phyloP scores from a whole-genome alignment of 2,888 invertebrate genomes.

The Teleiodes luculella region DNA sequence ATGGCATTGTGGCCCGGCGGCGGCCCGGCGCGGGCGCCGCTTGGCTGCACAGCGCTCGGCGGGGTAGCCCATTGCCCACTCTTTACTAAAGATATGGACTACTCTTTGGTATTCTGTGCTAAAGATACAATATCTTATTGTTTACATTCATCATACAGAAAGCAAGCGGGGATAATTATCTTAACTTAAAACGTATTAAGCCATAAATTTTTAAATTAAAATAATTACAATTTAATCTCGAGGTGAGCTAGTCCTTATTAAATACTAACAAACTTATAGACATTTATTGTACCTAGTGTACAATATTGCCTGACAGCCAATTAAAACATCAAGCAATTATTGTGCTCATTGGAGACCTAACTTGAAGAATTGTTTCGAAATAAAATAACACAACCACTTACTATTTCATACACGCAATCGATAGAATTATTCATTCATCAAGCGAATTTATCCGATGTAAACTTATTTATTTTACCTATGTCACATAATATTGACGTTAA shows the following conservation, averaged over 20 bases:
- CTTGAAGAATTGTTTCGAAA: slow-evolving; percentile 34
- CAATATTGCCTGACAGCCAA: slow-evolving; percentile 18
- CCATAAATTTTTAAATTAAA: slow-evolving; percentile 33
- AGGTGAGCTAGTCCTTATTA: slow-evolving; percentile 45
- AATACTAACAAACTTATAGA: slow-evolving; percentile 29
- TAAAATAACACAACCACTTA: slow-evolving; percentile 12
- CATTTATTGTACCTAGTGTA: not conserved
- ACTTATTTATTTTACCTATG: slow-evolving; percentile 33
- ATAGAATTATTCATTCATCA: slow-evolving; percentile 37
- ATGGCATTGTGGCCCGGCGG: slow-evolving; percentile 37
- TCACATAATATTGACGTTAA: slow-evolving; percentile 38
- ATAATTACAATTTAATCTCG: slow-evolving; percentile 46
- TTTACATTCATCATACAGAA: not conserved
- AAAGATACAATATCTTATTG: slow-evolving; percentile 26
- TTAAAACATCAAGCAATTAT: slow-evolving; percentile 29
- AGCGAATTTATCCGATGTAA: slow-evolving; percentile 32
- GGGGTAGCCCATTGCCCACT: slow-evolving; percentile 22
- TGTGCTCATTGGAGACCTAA: slow-evolving; percentile 28
- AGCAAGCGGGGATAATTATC: slow-evolving; percentile 1
- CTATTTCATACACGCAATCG: slow-evolving; percentile 29
- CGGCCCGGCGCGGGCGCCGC: too few relatives aligned
- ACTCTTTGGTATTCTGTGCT: too few relatives aligned
- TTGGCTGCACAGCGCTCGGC: slow-evolving; percentile 25
- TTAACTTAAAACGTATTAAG: slow-evolving; percentile 14
- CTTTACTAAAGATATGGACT: slow-evolving; percentile 21